phyloP scores from a whole-genome alignment of 2,797 vertebrate species.

The Novumbra hubbsi region DNA sequence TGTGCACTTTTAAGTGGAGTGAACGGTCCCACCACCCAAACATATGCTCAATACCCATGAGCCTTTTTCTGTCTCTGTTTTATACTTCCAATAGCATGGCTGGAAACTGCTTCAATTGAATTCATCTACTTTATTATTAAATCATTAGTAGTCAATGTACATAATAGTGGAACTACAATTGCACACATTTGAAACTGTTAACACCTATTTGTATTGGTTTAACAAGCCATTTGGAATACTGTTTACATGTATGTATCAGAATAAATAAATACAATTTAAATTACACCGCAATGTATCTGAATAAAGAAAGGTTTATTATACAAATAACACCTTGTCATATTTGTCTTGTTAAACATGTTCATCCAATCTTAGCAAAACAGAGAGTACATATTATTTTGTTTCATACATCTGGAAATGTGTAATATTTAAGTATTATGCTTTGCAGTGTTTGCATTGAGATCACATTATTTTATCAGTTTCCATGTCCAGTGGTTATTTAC shows the following conservation, averaged over 20 bases:
- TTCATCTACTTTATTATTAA: background rate
- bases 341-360: background rate
- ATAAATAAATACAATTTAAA: background rate
- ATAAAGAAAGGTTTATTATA: background rate
- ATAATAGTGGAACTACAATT: background rate
- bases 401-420: background rate
- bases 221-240: background rate
- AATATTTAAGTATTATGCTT: background rate
- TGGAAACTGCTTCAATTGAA: conserved; percentile 1
- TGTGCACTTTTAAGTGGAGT: background rate
- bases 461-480: background rate
- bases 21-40: background rate
- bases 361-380: background rate
- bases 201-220: background rate
- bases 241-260: background rate
- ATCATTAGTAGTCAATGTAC: background rate
- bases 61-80: background rate
- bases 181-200: background rate
- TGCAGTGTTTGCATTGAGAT: background rate
- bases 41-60: background rate
- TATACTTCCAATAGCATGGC: background rate
- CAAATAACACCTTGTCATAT: background rate
- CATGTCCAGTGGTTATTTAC: conserved; percentile 38
- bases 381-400: background rate
- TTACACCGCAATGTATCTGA: background rate